These are phyloP conservation scores for Myanophis thanlyinensis DNA, from an alignment of 2,113 vertebrate genomes.

Conservation along the genomic window DNA sequence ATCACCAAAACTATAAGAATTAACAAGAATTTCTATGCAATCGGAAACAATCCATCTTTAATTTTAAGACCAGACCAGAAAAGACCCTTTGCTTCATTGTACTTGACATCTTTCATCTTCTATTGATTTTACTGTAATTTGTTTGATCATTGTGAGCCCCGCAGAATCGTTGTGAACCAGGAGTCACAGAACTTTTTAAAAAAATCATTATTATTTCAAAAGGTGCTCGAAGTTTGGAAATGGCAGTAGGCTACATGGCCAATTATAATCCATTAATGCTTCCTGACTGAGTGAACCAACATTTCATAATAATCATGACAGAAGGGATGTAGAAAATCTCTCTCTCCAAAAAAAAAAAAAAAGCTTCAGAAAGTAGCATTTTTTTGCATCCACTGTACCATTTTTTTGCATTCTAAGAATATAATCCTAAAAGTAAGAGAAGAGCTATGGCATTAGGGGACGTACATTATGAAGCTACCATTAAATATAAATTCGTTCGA, in stretches of 20 bases:
- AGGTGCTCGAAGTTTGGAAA: neutral
- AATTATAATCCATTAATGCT: neutral
- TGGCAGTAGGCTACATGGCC: neutral
- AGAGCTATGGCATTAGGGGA: neutral
- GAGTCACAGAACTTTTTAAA: neutral
- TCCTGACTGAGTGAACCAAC: neutral
- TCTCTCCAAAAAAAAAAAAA: neutral
- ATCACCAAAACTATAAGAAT: neutral
- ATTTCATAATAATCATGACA: neutral
- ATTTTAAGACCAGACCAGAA: neutral
- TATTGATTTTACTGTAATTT: neutral
- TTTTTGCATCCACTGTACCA: neutral
- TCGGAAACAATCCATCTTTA: neutral
- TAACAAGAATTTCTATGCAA: neutral
- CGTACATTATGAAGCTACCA: neutral
- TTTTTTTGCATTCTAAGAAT: slow-evolving; percentile 1
- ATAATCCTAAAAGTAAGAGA: neutral
- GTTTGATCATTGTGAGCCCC: neutral
- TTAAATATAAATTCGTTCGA: neutral
- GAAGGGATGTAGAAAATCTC: neutral
- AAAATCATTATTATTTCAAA: neutral
- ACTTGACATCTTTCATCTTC: neutral
- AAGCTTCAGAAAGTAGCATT: slow-evolving; percentile 2
- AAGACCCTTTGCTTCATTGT: neutral
- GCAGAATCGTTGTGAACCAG: neutral